These are phyloP conservation scores for Polypedilum pembai DNA, from an alignment of 1,140 invertebrate species.

Conservation along the genomic window DNA sequence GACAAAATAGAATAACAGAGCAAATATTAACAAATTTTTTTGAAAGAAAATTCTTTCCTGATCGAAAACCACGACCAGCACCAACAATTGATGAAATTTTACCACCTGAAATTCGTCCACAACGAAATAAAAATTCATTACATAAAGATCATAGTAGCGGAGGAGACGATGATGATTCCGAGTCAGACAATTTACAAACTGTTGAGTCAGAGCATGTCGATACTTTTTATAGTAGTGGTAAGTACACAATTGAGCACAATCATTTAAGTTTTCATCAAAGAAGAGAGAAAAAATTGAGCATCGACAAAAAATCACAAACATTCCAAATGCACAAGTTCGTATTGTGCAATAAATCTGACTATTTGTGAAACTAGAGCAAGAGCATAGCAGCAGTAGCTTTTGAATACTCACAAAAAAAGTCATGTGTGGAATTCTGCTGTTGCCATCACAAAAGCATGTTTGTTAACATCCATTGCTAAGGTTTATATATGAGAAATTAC, in stretches of 20 bases:
- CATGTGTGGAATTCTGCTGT: background rate
- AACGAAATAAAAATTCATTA: background rate
- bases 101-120: constrained; percentile 31
- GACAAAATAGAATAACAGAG: constrained; percentile 63
- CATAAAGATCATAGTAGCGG: constrained; percentile 30
- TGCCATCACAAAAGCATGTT: background rate
- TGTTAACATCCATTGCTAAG: no score
- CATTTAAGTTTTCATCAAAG: background rate
- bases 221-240: constrained; percentile 42
- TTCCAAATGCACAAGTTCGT: background rate
- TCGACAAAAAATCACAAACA: background rate
- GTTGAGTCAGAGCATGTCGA: constrained; percentile 56
- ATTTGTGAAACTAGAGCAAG: constrained; percentile 10
- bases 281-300: background rate
- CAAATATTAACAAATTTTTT: constrained; percentile 62
- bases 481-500: no score
- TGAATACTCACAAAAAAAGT: background rate
- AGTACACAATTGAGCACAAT: background rate
- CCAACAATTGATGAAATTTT: constrained; percentile 53
- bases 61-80: constrained; percentile 45
- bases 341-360: constrained; percentile 3
- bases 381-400: background rate
- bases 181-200: constrained; percentile 50
- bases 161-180: constrained; percentile 37
- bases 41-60: constrained; percentile 53